Evolutionary conservation across 2,113 vertebrate genomes (phyloP).

Genomic region (Bujurquina vittata): DNA sequence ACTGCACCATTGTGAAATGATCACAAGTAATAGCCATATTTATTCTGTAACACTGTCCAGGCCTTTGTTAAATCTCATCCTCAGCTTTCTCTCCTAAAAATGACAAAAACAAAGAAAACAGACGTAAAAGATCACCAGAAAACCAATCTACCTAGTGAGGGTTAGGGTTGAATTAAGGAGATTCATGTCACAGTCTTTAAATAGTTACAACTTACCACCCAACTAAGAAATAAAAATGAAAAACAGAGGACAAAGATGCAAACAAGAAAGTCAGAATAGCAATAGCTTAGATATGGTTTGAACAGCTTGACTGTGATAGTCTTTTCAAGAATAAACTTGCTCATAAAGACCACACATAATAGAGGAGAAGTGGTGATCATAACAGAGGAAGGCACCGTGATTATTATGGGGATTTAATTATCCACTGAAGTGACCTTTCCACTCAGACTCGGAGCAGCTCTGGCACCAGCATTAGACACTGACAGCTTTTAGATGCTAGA

Average conservation of each 20-base stretch:
- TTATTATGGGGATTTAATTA: slow-evolving; percentile 61
- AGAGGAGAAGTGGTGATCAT: not conserved
- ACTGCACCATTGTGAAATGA: not conserved
- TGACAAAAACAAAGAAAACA: not conserved
- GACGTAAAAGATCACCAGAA: not conserved
- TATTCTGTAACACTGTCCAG: too few relatives aligned
- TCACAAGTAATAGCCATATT: not conserved
- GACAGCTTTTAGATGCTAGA: slow-evolving; percentile 22
- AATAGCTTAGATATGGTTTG: not conserved
- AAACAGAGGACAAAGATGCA: not conserved
- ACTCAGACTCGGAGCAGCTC: slow-evolving; percentile 5
- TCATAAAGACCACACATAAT: not conserved
- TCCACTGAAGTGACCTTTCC: slow-evolving; percentile 44
- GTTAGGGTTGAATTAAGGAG: not conserved
- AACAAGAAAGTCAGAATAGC: not conserved
- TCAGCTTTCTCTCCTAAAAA: not conserved
- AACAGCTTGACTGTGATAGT: not conserved
- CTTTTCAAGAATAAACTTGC: not conserved
- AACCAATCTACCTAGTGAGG: not conserved
- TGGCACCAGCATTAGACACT: slow-evolving; percentile 1
- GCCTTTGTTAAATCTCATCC: not conserved
- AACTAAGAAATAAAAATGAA: not conserved
- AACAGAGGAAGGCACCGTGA: slow-evolving; percentile 28
- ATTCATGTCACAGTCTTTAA: not conserved
- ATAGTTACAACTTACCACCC: not conserved